Percentiles rank a stretch among this genome's conserved stretches.
phyloP scores from a whole-genome alignment of 2,113 vertebrate species.

The Forbesichthys agassizii region DNA sequence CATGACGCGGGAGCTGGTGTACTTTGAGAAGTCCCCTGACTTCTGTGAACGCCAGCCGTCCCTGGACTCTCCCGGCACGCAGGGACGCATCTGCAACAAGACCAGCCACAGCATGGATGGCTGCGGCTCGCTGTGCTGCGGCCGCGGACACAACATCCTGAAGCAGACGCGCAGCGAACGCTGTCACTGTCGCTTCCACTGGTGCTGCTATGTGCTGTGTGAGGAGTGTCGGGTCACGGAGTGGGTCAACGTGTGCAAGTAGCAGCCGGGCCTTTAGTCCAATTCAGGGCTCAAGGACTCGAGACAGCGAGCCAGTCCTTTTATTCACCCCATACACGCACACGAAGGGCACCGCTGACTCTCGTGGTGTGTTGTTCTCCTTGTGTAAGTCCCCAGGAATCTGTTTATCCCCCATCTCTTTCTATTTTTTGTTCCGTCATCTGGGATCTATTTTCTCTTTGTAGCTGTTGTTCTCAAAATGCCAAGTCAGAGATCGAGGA shows the following conservation, averaged over 20 bases:
- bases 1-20: constrained; percentile 85
- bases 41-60: constrained; percentile 84
- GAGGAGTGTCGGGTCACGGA: constrained; percentile 88
- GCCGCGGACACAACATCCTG: constrained; percentile 88
- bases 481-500: constrained; percentile 77
- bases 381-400: constrained; percentile 67
- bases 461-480: constrained; percentile 79
- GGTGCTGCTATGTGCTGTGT: constrained; percentile 92
- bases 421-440: constrained; percentile 64
- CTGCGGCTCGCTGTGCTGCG: constrained; percentile 87
- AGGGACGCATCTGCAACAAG: constrained; percentile 88
- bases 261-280: constrained; percentile 38
- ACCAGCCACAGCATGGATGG: constrained; percentile 83
- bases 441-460: constrained; percentile 79
- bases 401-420: constrained; percentile 52
- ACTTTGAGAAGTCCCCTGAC: constrained; percentile 90
- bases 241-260: constrained; percentile 93
- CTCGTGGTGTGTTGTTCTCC: constrained; percentile 52
- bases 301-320: constrained; percentile 44
- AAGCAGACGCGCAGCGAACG: constrained; percentile 84
- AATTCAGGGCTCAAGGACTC: constrained; percentile 55
- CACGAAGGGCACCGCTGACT: constrained; percentile 20
- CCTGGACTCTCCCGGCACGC: constrained; percentile 83
- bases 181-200: constrained; percentile 89
- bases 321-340: constrained; percentile 4